Evolutionary conservation across 2,888 invertebrate species (phyloP).

Genomic region (Phaedon cochleariae): DNA sequence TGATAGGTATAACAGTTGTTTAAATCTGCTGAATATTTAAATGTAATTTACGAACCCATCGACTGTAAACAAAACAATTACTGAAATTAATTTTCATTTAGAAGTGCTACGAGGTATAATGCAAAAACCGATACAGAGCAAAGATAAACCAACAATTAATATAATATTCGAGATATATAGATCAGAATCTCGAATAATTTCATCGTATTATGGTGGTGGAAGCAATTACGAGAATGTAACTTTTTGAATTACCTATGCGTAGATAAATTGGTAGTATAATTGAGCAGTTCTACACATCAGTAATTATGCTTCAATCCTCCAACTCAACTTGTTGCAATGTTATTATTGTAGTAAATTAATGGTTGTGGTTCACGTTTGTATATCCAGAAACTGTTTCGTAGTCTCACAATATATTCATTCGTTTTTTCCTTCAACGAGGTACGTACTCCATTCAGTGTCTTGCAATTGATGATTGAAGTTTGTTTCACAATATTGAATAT

Average conservation of each 20-base stretch:
- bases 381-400: too few relatives aligned
- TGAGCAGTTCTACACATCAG: slow-evolving; percentile 47
- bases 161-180: slow-evolving; percentile 37
- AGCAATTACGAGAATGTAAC: slow-evolving; percentile 45
- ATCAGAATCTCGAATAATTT: slow-evolving; percentile 39
- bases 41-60: slow-evolving; percentile 25
- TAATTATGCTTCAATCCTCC: slow-evolving; percentile 36
- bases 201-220: slow-evolving; percentile 36
- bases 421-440: too few relatives aligned
- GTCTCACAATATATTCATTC: too few relatives aligned
- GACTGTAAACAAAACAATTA: slow-evolving; percentile 34
- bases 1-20: neutral
- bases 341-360: too few relatives aligned
- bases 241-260: slow-evolving; percentile 44
- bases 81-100: slow-evolving; percentile 37
- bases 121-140: slow-evolving; percentile 30
- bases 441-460: too few relatives aligned
- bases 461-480: too few relatives aligned
- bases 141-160: slow-evolving; percentile 39
- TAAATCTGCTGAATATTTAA: slow-evolving; percentile 18
- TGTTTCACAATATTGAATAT: too few relatives aligned
- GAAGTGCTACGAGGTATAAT: slow-evolving; percentile 33
- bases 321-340: too few relatives aligned
- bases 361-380: too few relatives aligned
- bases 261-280: slow-evolving; percentile 48